Conservation (phyloP, 2,113 vertebrate species). For the Pantherophis guttatus region DNA sequence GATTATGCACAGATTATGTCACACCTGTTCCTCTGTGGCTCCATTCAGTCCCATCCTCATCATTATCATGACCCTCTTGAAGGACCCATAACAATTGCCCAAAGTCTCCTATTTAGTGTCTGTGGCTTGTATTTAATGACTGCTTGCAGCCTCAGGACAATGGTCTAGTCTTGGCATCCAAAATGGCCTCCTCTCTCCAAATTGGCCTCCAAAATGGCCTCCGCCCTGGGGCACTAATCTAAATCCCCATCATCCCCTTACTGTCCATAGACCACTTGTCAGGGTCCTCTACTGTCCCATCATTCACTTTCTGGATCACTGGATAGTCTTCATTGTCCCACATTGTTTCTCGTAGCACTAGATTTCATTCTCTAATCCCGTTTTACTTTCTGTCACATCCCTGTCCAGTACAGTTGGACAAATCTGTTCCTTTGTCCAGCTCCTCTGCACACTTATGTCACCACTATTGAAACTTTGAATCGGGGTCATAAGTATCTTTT, state of each 20-base stretch:
- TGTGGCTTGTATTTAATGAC: neutral
- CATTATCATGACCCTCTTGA: neutral
- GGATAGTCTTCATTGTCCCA: neutral
- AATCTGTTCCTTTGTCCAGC: neutral
- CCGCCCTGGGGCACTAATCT: neutral
- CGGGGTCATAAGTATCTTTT: neutral
- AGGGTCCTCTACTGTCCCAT: neutral
- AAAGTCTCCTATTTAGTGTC: neutral
- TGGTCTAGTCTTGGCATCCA: neutral
- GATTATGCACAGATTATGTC: neutral
- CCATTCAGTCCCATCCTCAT: neutral
- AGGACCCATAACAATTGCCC: neutral
- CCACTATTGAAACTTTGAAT: neutral
- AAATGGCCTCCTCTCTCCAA: neutral
- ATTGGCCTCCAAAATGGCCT: neutral
- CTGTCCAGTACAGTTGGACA: neutral
- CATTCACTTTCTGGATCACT: neutral
- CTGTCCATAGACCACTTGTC: neutral
- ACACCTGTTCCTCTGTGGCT: neutral
- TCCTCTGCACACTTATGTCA: neutral
- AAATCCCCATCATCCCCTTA: neutral
- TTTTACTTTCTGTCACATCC: neutral
- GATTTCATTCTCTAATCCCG: neutral
- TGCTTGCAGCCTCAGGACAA: neutral
- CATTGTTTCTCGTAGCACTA: neutral